Evolutionary conservation across 92 coral and sea anemone genomes (phyloP).

Genomic region (Phenganax subtilis): DNA sequence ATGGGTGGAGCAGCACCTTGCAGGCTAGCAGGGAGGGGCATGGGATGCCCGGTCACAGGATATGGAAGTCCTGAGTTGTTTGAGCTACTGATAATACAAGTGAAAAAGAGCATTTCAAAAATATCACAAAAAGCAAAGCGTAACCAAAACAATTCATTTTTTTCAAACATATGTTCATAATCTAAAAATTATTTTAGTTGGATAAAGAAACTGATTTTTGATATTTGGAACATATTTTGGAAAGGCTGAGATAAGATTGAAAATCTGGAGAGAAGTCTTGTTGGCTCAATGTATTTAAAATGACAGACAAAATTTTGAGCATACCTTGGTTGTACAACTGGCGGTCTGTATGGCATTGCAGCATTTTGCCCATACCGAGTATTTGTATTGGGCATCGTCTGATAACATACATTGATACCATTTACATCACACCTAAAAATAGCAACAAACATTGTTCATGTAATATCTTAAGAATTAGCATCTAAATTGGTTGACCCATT

Average conservation of each 20-base stretch:
- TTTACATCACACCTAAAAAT: constrained; percentile 81
- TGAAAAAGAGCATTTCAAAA: too few species aligned
- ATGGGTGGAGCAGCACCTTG: constrained; percentile 13
- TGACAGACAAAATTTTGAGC: constrained; percentile 14
- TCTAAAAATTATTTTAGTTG: too few species aligned
- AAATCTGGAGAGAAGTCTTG: too few species aligned
- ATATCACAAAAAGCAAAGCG: too few species aligned
- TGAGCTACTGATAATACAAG: too few species aligned
- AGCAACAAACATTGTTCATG: not conserved
- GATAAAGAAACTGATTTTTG: too few species aligned
- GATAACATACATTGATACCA: constrained; percentile 68
- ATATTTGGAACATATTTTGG: too few species aligned
- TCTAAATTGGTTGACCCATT: too few species aligned
- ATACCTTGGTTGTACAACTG: constrained; percentile 39
- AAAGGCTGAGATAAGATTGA: too few species aligned
- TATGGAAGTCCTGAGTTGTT: not conserved
- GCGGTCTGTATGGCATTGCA: constrained; percentile 54
- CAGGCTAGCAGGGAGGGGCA: not conserved
- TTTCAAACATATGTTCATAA: too few species aligned
- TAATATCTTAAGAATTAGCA: not conserved
- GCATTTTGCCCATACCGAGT: constrained; percentile 18
- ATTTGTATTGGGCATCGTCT: constrained; percentile 37
- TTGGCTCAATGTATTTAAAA: too few species aligned
- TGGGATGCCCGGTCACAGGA: not conserved
- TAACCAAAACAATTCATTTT: too few species aligned